Conservation (phyloP, 2,888 invertebrate genomes). For the Torymus texanus region DNA sequence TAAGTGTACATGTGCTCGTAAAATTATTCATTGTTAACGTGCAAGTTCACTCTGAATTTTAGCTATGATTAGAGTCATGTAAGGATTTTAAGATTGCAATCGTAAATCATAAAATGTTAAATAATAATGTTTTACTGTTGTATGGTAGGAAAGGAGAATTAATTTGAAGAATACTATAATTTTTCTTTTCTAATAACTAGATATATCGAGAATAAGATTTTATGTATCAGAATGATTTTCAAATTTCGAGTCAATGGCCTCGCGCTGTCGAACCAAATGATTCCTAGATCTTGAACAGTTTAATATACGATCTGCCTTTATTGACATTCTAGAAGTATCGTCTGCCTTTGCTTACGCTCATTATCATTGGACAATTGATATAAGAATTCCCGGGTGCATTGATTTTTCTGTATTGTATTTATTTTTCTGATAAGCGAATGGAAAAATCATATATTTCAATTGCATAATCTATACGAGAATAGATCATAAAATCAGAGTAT, state of each 20-base stretch:
- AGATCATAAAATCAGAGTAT: too few relatives aligned
- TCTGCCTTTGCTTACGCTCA: conserved; percentile 34
- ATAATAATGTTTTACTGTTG: too few relatives aligned
- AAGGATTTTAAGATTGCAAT: too few relatives aligned
- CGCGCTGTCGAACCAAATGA: conserved; percentile 10
- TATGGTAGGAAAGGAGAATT: too few relatives aligned
- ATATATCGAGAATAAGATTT: too few relatives aligned
- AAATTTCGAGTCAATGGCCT: conserved; percentile 29
- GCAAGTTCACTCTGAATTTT: too few relatives aligned
- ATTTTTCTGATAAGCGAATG: conserved; percentile 4
- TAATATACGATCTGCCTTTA: conserved; percentile 3
- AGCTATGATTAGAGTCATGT: too few relatives aligned
- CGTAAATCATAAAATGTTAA: too few relatives aligned
- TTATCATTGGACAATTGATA: conserved; percentile 33
- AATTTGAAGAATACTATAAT: too few relatives aligned
- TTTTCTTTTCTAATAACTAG: too few relatives aligned
- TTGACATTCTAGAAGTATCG: conserved; percentile 41
- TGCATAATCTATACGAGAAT: not conserved
- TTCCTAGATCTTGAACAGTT: conserved; percentile 25
- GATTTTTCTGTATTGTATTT: conserved; percentile 4
- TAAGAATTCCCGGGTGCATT: not conserved
- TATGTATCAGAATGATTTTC: not conserved
- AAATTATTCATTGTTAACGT: too few relatives aligned
- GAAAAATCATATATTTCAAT: conserved; percentile 10
- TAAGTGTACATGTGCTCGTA: not conserved